Evolutionary conservation across 2,888 invertebrate genomes (phyloP).

Genomic region (Herminia tarsipennalis): DNA sequence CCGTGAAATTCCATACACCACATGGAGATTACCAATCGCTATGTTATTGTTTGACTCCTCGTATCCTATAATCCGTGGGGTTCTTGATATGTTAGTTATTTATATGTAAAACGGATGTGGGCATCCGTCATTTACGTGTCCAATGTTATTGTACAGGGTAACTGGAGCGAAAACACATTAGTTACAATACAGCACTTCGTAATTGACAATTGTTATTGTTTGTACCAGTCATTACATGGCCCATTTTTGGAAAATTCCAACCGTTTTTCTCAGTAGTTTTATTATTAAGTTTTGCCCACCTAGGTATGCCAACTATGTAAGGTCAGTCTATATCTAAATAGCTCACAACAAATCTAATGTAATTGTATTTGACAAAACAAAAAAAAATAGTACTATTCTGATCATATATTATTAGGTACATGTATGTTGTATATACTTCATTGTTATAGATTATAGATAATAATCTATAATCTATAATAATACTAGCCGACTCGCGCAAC

Average conservation of each 20-base stretch:
- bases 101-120: constrained; percentile 62
- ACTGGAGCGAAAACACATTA: constrained; percentile 66
- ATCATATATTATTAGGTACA: too few species aligned
- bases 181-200: constrained; percentile 42
- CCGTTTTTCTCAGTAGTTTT: too few species aligned
- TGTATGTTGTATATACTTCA: too few species aligned
- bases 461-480: too few species aligned
- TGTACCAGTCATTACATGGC: background rate
- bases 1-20: constrained; percentile 8
- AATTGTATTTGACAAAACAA: too few species aligned
- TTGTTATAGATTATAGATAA: too few species aligned
- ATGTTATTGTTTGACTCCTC: constrained; percentile 33
- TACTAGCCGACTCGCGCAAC: too few species aligned
- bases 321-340: too few species aligned
- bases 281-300: too few species aligned
- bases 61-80: constrained; percentile 41
- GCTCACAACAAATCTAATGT: too few species aligned
- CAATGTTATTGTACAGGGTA: constrained; percentile 61
- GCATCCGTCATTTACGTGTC: constrained; percentile 67
- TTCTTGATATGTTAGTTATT: constrained; percentile 48
- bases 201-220: constrained; percentile 44
- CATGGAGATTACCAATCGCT: constrained; percentile 13
- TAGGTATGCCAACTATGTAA: too few species aligned
- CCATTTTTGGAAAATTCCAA: constrained; percentile 1
- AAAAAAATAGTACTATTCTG: too few species aligned